These are phyloP conservation scores for Caracal caracal DNA, from an alignment of 2,113 vertebrate species.

Conservation along the genomic window DNA sequence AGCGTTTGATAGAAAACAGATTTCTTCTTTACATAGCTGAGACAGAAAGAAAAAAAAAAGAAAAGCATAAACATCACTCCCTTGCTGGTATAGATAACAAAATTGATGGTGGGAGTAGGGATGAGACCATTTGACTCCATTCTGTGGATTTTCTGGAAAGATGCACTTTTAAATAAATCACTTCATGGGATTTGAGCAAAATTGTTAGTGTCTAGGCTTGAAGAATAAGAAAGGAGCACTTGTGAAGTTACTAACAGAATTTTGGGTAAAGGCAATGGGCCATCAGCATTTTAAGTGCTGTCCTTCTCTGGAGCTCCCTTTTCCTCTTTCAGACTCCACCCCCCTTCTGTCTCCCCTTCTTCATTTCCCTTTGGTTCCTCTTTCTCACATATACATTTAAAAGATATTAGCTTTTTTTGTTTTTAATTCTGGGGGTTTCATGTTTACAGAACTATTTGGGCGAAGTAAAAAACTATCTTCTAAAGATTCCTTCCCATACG, in stretches of 20 bases:
- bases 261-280: background rate
- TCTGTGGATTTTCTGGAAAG: constrained; percentile 63
- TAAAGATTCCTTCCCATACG: background rate
- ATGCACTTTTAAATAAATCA: constrained; percentile 70
- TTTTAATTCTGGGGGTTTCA: background rate
- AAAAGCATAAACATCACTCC: constrained; percentile 45
- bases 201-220: constrained; percentile 28
- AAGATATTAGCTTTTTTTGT: background rate
- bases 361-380: background rate
- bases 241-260: constrained; percentile 28
- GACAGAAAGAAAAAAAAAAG: background rate
- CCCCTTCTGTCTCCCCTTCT: too few relatives aligned
- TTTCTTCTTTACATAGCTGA: constrained; percentile 54
- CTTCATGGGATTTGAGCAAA: constrained; percentile 51
- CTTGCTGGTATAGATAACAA: constrained; percentile 65
- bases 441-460: background rate
- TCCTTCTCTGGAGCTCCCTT: accelerated
- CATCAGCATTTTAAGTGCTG: background rate
- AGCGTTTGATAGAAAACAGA: constrained; percentile 72
- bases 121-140: constrained; percentile 61
- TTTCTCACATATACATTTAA: background rate
- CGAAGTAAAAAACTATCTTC: background rate
- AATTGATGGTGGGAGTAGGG: constrained; percentile 63
- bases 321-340: background rate
- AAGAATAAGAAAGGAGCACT: background rate